These are phyloP conservation scores for Scalopus aquaticus DNA, from an alignment of 2,113 vertebrate species.

Conservation along the genomic window DNA sequence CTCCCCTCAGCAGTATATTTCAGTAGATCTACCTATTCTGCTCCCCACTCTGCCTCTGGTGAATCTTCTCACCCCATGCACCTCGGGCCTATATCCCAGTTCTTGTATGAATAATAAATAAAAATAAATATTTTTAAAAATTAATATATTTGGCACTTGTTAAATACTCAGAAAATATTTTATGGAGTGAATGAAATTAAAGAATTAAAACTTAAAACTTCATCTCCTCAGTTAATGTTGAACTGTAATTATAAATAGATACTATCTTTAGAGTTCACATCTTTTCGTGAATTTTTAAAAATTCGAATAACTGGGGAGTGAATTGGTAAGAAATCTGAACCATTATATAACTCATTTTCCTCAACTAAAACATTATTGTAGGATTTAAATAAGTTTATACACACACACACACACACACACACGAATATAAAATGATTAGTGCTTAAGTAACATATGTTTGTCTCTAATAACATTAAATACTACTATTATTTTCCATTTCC, in stretches of 20 bases:
- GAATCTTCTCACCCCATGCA: no score
- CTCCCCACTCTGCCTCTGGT: no score
- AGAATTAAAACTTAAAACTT: background rate
- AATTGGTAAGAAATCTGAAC: background rate
- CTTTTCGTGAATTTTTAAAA: background rate
- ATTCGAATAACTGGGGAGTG: background rate
- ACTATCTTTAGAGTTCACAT: background rate
- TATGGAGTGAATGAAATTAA: background rate
- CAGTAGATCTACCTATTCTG: no score
- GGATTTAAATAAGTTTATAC: background rate
- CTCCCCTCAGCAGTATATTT: no score
- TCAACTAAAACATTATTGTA: background rate
- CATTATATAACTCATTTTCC: background rate
- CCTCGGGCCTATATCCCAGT: no score
- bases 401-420: no score
- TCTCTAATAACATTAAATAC: background rate
- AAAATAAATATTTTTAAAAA: no score
- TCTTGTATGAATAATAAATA: no score
- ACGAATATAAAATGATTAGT: background rate
- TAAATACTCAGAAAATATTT: background rate
- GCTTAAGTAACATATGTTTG: background rate
- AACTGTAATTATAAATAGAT: background rate
- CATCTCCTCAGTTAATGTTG: background rate
- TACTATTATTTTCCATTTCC: background rate
- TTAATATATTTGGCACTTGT: background rate